A percentile compares a stretch with the other conserved stretches of the same genome.
phyloP scores from a whole-genome alignment of 1,140 invertebrate genomes.

The Lepidurus packardi region DNA sequence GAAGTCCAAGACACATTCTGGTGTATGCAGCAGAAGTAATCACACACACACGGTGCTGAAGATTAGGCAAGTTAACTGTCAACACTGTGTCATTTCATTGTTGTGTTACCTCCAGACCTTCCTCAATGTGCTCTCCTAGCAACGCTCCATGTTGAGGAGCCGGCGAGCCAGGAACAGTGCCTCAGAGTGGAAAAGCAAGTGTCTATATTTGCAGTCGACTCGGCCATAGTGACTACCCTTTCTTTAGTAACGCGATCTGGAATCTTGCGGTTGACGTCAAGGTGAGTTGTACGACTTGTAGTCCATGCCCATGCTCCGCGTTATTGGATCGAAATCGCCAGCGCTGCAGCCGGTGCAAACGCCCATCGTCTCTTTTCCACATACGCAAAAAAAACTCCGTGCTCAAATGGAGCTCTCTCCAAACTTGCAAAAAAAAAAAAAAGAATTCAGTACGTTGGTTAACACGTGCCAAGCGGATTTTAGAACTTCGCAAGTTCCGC shows the following conservation, averaged over 20 bases:
- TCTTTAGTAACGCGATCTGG: background rate
- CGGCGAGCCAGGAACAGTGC: too few species aligned
- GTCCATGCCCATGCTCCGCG: background rate
- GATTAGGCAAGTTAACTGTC: background rate
- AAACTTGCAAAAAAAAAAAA: background rate
- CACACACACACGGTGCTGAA: background rate
- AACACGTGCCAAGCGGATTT: background rate
- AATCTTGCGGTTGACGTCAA: background rate
- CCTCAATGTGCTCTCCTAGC: too few species aligned
- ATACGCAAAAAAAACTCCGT: background rate
- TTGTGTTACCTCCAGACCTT: background rate
- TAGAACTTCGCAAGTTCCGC: background rate
- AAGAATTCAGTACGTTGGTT: background rate
- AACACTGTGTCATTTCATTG: slow-evolving; percentile 14
- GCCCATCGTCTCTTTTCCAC: background rate
- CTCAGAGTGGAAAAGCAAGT: background rate
- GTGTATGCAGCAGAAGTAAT: background rate
- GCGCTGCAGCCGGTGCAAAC: background rate
- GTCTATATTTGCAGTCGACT: background rate
- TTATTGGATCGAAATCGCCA: background rate
- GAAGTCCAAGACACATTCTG: slow-evolving; percentile 3
- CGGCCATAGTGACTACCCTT: background rate
- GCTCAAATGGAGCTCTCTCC: background rate
- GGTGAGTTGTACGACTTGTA: background rate
- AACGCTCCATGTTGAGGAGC: too few species aligned